Conservation (phyloP, 2,888 invertebrate genomes). For the Netelia fuscicornis region DNA sequence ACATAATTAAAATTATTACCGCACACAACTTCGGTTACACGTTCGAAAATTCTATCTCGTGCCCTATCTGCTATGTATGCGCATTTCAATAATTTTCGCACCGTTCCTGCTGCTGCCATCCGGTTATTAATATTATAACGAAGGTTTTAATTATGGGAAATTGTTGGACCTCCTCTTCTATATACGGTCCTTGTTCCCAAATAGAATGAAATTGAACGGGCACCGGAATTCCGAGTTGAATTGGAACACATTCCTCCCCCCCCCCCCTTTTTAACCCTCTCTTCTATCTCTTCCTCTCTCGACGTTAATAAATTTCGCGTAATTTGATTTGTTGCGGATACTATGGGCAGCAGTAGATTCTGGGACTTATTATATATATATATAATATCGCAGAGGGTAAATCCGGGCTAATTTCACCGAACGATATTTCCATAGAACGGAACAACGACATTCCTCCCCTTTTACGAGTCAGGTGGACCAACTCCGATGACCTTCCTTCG, state of each 20-base stretch:
- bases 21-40: conserved; percentile 48
- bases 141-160: conserved; percentile 66
- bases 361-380: not conserved
- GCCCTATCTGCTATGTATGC: not conserved
- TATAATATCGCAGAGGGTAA: not conserved
- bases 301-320: conserved; percentile 54
- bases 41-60: not conserved
- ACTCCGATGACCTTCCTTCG: conserved; percentile 23
- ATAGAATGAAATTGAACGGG: conserved; percentile 42
- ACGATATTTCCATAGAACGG: conserved; percentile 13
- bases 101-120: not conserved
- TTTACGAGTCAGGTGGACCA: not conserved
- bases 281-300: conserved; percentile 1
- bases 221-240: conserved; percentile 27
- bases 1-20: conserved; percentile 73
- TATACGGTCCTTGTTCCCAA: not conserved
- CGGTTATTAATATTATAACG: conserved; percentile 68
- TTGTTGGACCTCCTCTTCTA: conserved; percentile 4
- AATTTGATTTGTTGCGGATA: conserved; percentile 8
- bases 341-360: conserved; percentile 10
- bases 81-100: not conserved
- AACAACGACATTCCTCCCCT: conserved; percentile 2
- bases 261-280: not conserved
- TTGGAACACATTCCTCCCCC: not conserved
- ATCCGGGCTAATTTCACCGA: conserved; percentile 4